A percentile compares a stretch with the other conserved stretches of the same genome.
These are phyloP conservation scores for Druon quercuslanigerum DNA, from an alignment of 1,140 invertebrate genomes.

Conservation along the genomic window DNA sequence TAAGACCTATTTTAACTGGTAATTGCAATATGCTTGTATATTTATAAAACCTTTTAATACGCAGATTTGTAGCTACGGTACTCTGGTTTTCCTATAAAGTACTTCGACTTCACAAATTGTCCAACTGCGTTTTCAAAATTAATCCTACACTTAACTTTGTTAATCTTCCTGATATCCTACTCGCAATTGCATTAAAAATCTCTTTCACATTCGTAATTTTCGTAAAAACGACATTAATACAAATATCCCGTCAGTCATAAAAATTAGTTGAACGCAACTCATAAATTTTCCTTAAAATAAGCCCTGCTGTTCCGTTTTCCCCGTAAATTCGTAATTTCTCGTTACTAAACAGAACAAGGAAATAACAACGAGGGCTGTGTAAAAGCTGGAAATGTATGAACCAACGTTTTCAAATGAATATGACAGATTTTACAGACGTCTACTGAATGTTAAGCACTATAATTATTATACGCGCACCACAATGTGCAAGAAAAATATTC, in stretches of 20 bases:
- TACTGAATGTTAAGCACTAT: neutral
- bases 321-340: constrained; percentile 18
- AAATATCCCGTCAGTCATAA: neutral
- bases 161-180: neutral
- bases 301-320: neutral
- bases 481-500: no score
- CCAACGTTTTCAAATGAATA: neutral
- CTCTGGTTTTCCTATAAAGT: neutral
- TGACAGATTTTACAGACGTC: neutral
- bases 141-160: neutral
- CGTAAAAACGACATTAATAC: neutral
- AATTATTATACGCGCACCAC: no score
- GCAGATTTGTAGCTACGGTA: constrained; percentile 19
- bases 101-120: constrained; percentile 4
- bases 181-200: neutral
- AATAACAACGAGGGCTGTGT: neutral
- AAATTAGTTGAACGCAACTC: neutral
- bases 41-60: constrained; percentile 31
- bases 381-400: constrained; percentile 7
- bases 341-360: neutral
- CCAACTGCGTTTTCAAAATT: neutral
- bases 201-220: neutral
- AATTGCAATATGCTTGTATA: constrained; percentile 31
- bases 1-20: constrained; percentile 28
- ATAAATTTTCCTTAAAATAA: constrained; percentile 11